phyloP scores from a whole-genome alignment of 2,113 vertebrate genomes.

The Gallinago jamesoni region DNA sequence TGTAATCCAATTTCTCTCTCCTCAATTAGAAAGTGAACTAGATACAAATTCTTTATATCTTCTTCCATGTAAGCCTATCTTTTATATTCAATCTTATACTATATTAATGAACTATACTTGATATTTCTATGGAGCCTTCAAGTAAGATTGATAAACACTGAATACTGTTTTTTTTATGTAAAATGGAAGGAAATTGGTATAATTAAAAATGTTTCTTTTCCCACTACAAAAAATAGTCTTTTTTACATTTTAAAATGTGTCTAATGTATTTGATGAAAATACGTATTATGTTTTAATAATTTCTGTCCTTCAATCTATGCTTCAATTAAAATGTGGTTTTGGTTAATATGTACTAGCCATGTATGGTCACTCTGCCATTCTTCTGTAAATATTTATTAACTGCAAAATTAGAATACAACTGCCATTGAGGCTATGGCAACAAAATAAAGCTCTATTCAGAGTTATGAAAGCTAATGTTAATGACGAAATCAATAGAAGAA shows the following conservation, averaged over 20 bases:
- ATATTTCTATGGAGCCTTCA: neutral
- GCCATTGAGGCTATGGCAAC: neutral
- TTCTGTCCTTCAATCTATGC: neutral
- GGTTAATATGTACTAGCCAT: neutral
- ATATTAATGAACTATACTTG: neutral
- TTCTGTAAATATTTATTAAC: neutral
- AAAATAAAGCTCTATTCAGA: neutral
- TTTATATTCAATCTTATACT: neutral
- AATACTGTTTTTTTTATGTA: neutral
- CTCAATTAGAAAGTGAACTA: neutral
- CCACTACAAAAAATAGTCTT: neutral
- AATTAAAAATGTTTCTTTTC: rapidly evolving
- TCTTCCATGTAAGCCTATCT: neutral
- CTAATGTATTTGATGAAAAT: neutral
- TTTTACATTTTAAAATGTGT: neutral
- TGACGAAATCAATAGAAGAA: neutral
- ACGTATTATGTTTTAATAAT: neutral
- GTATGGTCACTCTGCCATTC: neutral
- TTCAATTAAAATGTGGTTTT: neutral
- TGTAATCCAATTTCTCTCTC: neutral
- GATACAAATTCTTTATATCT: neutral
- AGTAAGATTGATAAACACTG: neutral
- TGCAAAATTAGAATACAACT: neutral
- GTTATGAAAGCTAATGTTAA: neutral
- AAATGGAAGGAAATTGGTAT: neutral